phyloP scores from a whole-genome alignment of 1,140 invertebrate genomes.

The Pseudomyrmex sp. region DNA sequence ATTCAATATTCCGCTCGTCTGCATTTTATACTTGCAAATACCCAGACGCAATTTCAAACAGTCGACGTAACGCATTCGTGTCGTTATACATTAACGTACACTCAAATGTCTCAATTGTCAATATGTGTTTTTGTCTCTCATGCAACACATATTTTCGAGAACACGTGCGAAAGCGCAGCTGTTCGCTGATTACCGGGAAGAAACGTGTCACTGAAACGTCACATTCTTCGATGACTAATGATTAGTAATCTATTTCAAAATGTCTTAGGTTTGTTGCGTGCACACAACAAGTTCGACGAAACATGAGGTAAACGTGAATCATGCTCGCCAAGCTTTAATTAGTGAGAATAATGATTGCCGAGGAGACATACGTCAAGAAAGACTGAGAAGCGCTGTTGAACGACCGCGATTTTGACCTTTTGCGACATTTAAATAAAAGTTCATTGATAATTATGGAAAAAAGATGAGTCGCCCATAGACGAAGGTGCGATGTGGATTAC shows the following conservation, averaged over 20 bases:
- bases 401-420: slow-evolving; percentile 15
- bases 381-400: neutral
- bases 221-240: neutral
- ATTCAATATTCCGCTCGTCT: neutral
- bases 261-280: neutral
- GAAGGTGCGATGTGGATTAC: neutral
- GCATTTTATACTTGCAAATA: slow-evolving; percentile 6
- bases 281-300: neutral
- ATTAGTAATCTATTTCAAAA: neutral
- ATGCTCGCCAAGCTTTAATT: neutral
- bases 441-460: slow-evolving; percentile 48
- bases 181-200: neutral
- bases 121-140: no score
- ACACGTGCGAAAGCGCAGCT: neutral
- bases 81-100: neutral
- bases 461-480: slow-evolving; percentile 10
- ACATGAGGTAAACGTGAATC: neutral
- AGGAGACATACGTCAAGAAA: neutral
- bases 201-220: no score
- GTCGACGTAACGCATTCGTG: neutral
- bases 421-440: slow-evolving; percentile 53
- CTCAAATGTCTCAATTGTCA: neutral
- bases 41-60: neutral
- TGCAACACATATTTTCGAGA: neutral
- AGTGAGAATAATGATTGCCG: neutral